These are phyloP conservation scores for Gymnoscelis rufifasciata DNA, from an alignment of 2,888 invertebrate species.

Conservation along the genomic window DNA sequence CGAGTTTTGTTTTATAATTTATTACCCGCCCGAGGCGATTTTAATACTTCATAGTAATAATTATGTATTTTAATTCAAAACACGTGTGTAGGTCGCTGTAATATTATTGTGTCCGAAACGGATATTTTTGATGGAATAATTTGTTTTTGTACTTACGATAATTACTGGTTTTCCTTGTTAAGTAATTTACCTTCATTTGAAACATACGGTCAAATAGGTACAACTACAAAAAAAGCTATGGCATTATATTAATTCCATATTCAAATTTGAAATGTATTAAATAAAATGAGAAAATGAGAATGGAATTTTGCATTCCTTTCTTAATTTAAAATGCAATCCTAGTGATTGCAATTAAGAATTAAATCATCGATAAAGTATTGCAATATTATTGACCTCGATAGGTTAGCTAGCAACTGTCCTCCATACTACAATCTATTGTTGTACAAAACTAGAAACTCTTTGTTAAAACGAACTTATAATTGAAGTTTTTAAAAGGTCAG, in stretches of 20 bases:
- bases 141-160: constrained; percentile 1
- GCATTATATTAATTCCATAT: neutral
- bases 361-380: constrained; percentile 3
- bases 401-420: constrained; percentile 11
- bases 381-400: constrained; percentile 19
- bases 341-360: constrained; percentile 1
- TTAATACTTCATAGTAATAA: constrained; percentile 40
- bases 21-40: constrained; percentile 47
- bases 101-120: constrained; percentile 37
- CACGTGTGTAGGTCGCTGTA: constrained; percentile 38
- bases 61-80: constrained; percentile 39
- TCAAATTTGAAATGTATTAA: neutral
- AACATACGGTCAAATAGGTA: too few relatives aligned
- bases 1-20: constrained; percentile 52
- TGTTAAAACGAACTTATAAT: constrained; percentile 29
- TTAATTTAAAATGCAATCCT: neutral
- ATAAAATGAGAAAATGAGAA: too few relatives aligned
- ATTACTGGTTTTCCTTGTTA: neutral
- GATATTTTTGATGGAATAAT: constrained; percentile 21
- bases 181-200: neutral
- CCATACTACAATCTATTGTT: constrained; percentile 18
- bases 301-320: neutral
- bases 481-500: constrained; percentile 28
- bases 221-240: too few relatives aligned
- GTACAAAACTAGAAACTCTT: constrained; percentile 20